Evolutionary conservation across 2,888 invertebrate genomes (phyloP).

Genomic region (Macrophya annulata): DNA sequence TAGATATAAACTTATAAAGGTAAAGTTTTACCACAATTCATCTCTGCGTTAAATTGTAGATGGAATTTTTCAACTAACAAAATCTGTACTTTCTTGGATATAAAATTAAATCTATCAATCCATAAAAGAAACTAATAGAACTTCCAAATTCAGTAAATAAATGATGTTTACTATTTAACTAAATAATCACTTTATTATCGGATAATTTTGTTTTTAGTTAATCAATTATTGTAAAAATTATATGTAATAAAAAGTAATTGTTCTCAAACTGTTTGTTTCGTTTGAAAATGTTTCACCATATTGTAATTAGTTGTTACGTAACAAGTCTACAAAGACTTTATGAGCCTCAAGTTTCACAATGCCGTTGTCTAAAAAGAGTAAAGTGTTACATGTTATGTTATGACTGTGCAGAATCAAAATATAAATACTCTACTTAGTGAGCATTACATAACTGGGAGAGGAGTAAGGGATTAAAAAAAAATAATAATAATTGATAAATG

Average conservation of each 20-base stretch:
- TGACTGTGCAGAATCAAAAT: not conserved
- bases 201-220: not conserved
- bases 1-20: not conserved
- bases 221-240: not conserved
- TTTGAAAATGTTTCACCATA: not conserved
- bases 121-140: not conserved
- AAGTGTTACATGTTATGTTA: not conserved
- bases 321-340: not conserved
- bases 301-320: not conserved
- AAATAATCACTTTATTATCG: not conserved
- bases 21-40: not conserved
- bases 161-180: not conserved
- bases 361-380: not conserved
- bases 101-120: not conserved
- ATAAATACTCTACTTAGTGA: not conserved
- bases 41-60: not conserved
- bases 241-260: not conserved
- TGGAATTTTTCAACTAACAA: not conserved
- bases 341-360: not conserved
- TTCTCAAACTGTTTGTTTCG: not conserved
- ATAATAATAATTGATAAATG: not conserved
- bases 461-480: not conserved
- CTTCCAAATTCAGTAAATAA: not conserved
- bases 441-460: not conserved
- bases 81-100: not conserved